Conservation (phyloP, 2,797 vertebrate species). For the Morelia viridis region DNA sequence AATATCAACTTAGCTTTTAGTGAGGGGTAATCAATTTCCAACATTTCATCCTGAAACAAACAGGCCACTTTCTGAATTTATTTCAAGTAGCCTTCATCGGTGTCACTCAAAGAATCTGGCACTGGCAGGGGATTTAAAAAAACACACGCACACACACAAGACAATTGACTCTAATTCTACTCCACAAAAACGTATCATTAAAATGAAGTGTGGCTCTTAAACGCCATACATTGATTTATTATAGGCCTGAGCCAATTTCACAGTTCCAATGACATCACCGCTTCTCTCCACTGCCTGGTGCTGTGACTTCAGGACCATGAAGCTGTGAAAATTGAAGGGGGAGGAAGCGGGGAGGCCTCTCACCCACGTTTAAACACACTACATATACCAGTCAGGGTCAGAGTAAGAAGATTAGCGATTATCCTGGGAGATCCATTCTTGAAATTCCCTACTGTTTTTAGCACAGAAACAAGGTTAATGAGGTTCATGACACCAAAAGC, state of each 20-base stretch:
- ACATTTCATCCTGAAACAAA: neutral
- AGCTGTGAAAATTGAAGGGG: neutral
- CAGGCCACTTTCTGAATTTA: neutral
- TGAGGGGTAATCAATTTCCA: neutral
- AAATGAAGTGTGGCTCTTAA: conserved; percentile 25
- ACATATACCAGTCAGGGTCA: neutral
- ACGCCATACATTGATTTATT: conserved; percentile 18
- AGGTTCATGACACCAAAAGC: neutral
- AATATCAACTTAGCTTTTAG: conserved; percentile 4
- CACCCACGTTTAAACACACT: neutral
- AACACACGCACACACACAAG: neutral
- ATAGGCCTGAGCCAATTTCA: conserved; percentile 1
- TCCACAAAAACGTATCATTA: conserved; percentile 22
- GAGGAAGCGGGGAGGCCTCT: neutral
- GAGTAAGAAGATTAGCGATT: conserved; percentile 8
- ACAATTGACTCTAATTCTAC: conserved; percentile 27
- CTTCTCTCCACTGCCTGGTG: neutral
- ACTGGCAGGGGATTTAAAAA: neutral
- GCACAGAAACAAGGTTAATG: neutral
- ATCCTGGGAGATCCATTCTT: conserved; percentile 8
- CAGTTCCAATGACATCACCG: conserved; percentile 29
- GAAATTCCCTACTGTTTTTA: neutral
- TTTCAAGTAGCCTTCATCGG: neutral
- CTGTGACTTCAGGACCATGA: neutral
- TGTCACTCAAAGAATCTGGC: conserved; percentile 18